Evolutionary conservation across 2,113 vertebrate species (phyloP), one percentile per base, ranked within the genome.

Genomic region (Callospermophilus lateralis): DNA sequence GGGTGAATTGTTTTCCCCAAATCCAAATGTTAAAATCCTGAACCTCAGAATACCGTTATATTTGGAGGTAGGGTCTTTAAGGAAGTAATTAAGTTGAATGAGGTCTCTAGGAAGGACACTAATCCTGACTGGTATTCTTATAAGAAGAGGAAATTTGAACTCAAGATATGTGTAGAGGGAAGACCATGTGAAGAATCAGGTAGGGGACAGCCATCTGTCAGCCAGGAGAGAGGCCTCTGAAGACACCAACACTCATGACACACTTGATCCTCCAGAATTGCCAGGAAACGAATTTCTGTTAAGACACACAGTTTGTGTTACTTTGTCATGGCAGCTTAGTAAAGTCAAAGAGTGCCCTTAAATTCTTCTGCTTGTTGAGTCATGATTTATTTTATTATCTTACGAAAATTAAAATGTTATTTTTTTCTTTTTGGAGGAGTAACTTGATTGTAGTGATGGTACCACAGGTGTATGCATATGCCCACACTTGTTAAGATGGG

Each of bases 351-450:
- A 28, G 37, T 79, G 20, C 30, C 8, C 26, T 55, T 51, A 48
- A 48, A 79, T 79, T 68, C 15, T 58, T 74, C 61, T 53, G 20
- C 83, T 61, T 86, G 45, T 10, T 70, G 7, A 12, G 24, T 80
- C 63, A 78, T 11, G 10, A 63, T 55, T 80, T n/a, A 65, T 80
- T 87, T 87, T 30, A 73, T 32, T 72, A 17, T 48, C 3, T 80
- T 94, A 78, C 89, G 22, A 92, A 96, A 96, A 77, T 53, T 76
- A 65, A 63, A 88, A 85, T n/a, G 13, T 61, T 45, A 17, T 42
- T 84, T 48, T 48, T 93, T 58, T 32, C 17, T 22, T 68, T 68
- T 55, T 51, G 22, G 83, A 87, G 30, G 37, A 45, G 6, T 37
- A 48, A 48, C 32, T 74, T 67, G 81, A 11, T 67, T 85, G 8